These are phyloP conservation scores for Aphelenchoides avenae DNA, from an alignment of 1,140 invertebrate genomes.

Conservation along the genomic window DNA sequence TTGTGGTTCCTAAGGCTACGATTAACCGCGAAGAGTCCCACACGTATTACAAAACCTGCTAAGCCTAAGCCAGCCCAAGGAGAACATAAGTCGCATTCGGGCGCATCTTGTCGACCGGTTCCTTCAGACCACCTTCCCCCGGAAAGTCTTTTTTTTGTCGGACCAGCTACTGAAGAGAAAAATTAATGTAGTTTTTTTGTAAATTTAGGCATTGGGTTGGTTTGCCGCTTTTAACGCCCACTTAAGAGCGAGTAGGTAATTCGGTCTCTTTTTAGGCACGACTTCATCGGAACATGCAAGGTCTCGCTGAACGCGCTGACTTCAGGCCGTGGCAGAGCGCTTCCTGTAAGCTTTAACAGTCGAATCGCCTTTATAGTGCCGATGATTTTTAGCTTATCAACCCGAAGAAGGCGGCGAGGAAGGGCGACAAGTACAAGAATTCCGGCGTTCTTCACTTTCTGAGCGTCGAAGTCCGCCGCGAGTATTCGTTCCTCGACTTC, in stretches of 20 bases:
- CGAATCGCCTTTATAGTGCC: not conserved
- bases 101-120: not conserved
- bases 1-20: too few species aligned
- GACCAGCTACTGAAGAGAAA: too few species aligned
- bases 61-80: too few species aligned
- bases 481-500: conserved; percentile 16
- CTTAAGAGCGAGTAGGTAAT: too few species aligned
- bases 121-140: not conserved
- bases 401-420: not conserved
- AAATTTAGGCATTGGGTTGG: too few species aligned
- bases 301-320: conserved; percentile 12
- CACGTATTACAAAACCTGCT: too few species aligned
- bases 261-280: conserved; percentile 23
- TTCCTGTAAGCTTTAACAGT: conserved; percentile 3
- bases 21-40: not conserved
- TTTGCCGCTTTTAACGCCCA: conserved; percentile 4
- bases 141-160: conserved; percentile 3
- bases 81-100: too few species aligned
- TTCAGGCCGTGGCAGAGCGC: not conserved
- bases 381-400: conserved; percentile 12
- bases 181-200: not conserved
- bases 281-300: conserved; percentile 10
- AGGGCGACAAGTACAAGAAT: not conserved
- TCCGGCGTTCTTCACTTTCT: conserved; percentile 11
- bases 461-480: not conserved